Evolutionary conservation across 2,888 invertebrate species (phyloP).

Genomic region (Macroteleia sp.): DNA sequence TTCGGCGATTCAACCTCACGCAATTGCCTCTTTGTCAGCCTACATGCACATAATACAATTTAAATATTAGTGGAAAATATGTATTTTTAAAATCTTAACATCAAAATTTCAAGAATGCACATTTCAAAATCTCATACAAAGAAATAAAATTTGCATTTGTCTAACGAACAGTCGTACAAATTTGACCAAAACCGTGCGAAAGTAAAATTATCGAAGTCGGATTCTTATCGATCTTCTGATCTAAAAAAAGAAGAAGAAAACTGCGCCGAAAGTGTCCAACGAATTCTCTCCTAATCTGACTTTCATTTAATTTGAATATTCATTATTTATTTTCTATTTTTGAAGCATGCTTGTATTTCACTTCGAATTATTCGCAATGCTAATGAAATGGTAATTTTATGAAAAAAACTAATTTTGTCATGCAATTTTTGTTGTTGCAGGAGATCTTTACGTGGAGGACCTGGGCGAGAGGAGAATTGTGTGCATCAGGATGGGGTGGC

Average conservation of each 20-base stretch:
- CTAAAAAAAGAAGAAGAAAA: no score
- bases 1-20: slow-evolving; percentile 37
- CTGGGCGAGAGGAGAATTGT: slow-evolving; percentile 79
- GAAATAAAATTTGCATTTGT: no score
- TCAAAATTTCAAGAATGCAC: no score
- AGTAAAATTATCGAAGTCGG: no score
- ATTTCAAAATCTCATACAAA: no score
- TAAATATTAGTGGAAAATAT: no score
- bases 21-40: slow-evolving; percentile 40
- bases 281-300: slow-evolving; percentile 25
- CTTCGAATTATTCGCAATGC: slow-evolving; percentile 3
- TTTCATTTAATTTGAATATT: slow-evolving; percentile 51
- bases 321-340: slow-evolving; percentile 25
- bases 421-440: slow-evolving; percentile 69
- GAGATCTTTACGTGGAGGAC: slow-evolving; percentile 82
- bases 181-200: no score
- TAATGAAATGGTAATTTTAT: slow-evolving; percentile 10
- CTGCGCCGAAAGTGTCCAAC: no score
- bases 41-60: no score
- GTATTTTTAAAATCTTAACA: no score
- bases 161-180: no score
- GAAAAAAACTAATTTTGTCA: not conserved
- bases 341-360: not conserved
- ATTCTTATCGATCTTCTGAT: no score
- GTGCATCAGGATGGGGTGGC: slow-evolving; percentile 82